Evolutionary conservation across 1,140 invertebrate species (phyloP).

Genomic region (Steinernema feltiae): DNA sequence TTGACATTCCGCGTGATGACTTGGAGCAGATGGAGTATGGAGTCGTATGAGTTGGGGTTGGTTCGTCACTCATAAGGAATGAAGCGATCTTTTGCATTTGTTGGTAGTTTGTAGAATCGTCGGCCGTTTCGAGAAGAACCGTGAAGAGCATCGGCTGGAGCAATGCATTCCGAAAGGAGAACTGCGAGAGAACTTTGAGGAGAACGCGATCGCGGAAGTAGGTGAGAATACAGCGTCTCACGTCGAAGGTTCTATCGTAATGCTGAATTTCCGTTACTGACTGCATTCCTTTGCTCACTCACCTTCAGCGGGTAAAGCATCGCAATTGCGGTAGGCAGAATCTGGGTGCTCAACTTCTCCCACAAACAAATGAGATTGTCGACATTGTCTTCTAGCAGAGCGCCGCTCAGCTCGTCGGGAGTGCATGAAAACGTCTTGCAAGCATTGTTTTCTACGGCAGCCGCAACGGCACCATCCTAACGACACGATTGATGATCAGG

Average conservation of each 20-base stretch:
- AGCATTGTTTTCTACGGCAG: conserved; percentile 31
- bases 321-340: conserved; percentile 19
- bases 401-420: conserved; percentile 15
- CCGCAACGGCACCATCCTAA: conserved; percentile 26
- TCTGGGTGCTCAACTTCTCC: conserved; percentile 20
- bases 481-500: background rate
- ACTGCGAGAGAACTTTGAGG: conserved; percentile 23
- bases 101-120: conserved; percentile 8
- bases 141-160: conserved; percentile 27
- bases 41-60: background rate
- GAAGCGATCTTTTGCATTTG: background rate
- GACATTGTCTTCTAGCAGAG: background rate
- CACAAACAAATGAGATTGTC: conserved; percentile 18
- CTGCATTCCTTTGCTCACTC: background rate
- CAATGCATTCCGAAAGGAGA: background rate
- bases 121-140: conserved; percentile 31
- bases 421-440: conserved; percentile 32
- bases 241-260: conserved; percentile 18
- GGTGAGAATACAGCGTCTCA: conserved; percentile 21
- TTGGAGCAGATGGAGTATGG: conserved; percentile 4
- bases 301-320: conserved; percentile 34
- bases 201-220: conserved; percentile 33
- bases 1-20: background rate
- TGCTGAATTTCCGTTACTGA: background rate
- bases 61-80: background rate